Conservation (phyloP, 2,797 vertebrate genomes). For the Melanogrammus aeglefinus region DNA sequence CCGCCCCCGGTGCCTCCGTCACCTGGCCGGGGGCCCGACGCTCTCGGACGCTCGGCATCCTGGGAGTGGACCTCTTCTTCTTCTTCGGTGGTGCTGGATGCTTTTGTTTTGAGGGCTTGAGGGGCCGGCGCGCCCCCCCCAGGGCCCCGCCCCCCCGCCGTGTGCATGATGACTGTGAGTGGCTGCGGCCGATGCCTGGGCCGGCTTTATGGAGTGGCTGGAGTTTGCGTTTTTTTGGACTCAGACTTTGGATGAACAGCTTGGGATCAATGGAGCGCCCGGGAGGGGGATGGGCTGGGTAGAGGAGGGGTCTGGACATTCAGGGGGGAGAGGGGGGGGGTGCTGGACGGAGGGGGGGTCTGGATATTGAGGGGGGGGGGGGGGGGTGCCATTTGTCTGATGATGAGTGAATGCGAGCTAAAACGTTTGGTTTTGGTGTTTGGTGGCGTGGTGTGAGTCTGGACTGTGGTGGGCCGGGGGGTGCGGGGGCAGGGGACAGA, state of each 20-base stretch:
- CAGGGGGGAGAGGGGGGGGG: constrained; percentile 57
- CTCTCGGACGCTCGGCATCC: no score
- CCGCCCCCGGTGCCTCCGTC: constrained; percentile 90
- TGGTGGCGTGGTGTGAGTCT: constrained; percentile 35
- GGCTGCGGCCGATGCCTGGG: constrained; percentile 63
- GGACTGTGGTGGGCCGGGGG: constrained; percentile 48
- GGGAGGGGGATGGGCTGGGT: constrained; percentile 61
- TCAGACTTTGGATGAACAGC: constrained; percentile 78
- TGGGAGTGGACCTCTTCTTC: constrained; percentile 13
- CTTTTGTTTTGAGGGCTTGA: constrained; percentile 46
- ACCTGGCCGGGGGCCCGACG: constrained; percentile 77
- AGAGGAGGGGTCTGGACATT: constrained; percentile 38
- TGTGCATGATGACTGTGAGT: constrained; percentile 77
- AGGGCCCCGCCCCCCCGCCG: constrained; percentile 55
- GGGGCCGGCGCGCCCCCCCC: constrained; percentile 62
- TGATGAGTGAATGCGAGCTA: constrained; percentile 61
- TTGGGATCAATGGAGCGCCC: constrained; percentile 24
- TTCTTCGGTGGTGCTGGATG: constrained; percentile 60
- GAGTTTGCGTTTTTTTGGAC: constrained; percentile 75
- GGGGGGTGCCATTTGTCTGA: constrained; percentile 68
- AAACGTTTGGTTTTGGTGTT: constrained; percentile 71
- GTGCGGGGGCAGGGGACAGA: constrained; percentile 72
- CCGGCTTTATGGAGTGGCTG: constrained; percentile 70
- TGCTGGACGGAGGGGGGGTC: constrained; percentile 9
- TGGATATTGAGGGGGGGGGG: background rate